phyloP scores from a whole-genome alignment of 2,888 invertebrate genomes.

The Tillus elongatus region DNA sequence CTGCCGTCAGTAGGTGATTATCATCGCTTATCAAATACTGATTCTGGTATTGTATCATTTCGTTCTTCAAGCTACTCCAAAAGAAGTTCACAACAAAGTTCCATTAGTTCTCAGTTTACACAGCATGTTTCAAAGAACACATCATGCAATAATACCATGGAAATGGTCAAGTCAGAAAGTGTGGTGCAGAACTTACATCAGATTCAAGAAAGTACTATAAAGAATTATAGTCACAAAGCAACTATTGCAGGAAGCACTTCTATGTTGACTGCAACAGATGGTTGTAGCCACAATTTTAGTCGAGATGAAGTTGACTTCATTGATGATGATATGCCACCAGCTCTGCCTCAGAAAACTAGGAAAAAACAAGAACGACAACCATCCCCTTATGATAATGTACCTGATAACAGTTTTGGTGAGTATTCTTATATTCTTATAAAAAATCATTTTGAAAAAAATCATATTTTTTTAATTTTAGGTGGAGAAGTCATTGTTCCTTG shows the following conservation, averaged over 20 bases:
- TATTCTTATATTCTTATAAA: neutral
- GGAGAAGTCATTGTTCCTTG: slow-evolving; percentile 39
- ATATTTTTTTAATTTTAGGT: no score
- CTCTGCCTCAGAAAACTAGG: slow-evolving; percentile 55
- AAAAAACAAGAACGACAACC: slow-evolving; percentile 50
- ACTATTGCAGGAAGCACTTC: slow-evolving; percentile 29
- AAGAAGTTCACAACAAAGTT: slow-evolving; percentile 53
- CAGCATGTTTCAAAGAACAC: slow-evolving; percentile 26
- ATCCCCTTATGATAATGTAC: slow-evolving; percentile 62
- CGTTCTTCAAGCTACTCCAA: slow-evolving; percentile 54
- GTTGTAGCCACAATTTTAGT: slow-evolving; percentile 4
- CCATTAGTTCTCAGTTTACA: slow-evolving; percentile 40
- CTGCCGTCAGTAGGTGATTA: slow-evolving; percentile 23
- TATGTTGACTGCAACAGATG: slow-evolving; percentile 20
- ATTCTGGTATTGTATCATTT: slow-evolving; percentile 54
- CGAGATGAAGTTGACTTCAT: slow-evolving; percentile 11
- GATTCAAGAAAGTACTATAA: slow-evolving; percentile 20
- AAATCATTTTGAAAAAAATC: no score
- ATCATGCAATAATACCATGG: slow-evolving; percentile 17
- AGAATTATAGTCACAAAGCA: slow-evolving; percentile 19
- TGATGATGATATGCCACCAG: slow-evolving; percentile 45
- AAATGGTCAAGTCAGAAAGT: slow-evolving; percentile 31
- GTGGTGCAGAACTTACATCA: slow-evolving; percentile 23
- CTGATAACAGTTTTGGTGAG: slow-evolving; percentile 33
- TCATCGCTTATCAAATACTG: slow-evolving; percentile 40